Percentiles rank a stretch among this genome's conserved stretches.
phyloP scores from a whole-genome alignment of 1,140 invertebrate species.

The Formica selysi region DNA sequence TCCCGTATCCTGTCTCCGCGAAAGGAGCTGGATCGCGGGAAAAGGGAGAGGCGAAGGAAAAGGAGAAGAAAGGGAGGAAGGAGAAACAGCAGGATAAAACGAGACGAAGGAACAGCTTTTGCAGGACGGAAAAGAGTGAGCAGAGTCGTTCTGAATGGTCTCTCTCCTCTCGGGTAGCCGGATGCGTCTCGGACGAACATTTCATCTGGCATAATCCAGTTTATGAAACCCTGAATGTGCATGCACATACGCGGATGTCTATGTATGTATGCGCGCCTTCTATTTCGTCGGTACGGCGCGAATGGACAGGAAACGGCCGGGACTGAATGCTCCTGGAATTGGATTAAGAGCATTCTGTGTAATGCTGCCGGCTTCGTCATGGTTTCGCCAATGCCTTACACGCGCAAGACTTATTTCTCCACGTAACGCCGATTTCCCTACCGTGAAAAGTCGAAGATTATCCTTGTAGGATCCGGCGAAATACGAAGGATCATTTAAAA shows the following conservation, averaged over 20 bases:
- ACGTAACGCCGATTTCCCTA: slow-evolving; percentile 32
- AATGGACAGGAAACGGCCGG: slow-evolving; percentile 82
- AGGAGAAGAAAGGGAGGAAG: background rate
- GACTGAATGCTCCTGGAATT: slow-evolving; percentile 79
- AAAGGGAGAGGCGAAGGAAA: slow-evolving; percentile 66
- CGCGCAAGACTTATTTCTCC: slow-evolving; percentile 9
- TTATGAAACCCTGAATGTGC: slow-evolving; percentile 78
- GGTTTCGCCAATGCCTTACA: slow-evolving; percentile 49
- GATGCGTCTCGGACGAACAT: slow-evolving; percentile 80
- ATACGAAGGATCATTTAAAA: slow-evolving; percentile 39
- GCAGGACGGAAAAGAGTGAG: slow-evolving; percentile 59
- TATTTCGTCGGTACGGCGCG: slow-evolving; percentile 76
- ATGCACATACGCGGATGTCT: background rate
- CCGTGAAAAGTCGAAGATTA: slow-evolving; percentile 55
- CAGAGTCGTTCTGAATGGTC: slow-evolving; percentile 77
- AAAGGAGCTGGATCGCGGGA: slow-evolving; percentile 79
- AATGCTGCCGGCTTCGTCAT: slow-evolving; percentile 63
- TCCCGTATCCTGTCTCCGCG: slow-evolving; percentile 75
- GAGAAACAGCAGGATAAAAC: slow-evolving; percentile 8
- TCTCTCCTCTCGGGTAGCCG: slow-evolving; percentile 80
- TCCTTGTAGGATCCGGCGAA: background rate
- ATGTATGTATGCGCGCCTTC: slow-evolving; percentile 70
- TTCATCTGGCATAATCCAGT: slow-evolving; percentile 81
- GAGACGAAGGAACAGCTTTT: slow-evolving; percentile 32
- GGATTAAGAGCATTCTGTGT: slow-evolving; percentile 77